Percentiles rank a stretch among this genome's conserved stretches.
Evolutionary conservation across 2,797 vertebrate genomes (phyloP).

Genomic region (Argya squamiceps): DNA sequence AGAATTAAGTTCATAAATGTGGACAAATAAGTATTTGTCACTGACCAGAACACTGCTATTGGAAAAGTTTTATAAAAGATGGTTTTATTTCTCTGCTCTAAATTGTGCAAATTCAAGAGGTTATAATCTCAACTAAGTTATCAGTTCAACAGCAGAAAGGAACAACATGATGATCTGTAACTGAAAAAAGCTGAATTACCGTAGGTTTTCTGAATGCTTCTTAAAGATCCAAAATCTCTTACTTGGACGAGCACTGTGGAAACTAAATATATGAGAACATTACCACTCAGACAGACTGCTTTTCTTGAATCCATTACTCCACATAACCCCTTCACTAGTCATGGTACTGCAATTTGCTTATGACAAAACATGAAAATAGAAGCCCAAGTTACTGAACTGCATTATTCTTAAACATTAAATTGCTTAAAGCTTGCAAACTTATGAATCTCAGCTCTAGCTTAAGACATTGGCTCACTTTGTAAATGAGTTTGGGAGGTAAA

Average conservation of each 20-base stretch:
- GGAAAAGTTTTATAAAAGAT: background rate
- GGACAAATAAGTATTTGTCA: background rate
- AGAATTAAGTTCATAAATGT: background rate
- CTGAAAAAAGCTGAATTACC: constrained; percentile 76
- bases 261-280: constrained; percentile 78
- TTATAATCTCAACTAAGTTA: background rate
- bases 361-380: background rate
- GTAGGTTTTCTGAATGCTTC: constrained; percentile 76
- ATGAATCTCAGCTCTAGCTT: background rate
- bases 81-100: background rate
- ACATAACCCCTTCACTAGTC: background rate
- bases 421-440: background rate
- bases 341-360: background rate
- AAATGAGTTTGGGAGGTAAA: background rate
- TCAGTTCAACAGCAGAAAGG: background rate
- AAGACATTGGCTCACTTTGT: background rate
- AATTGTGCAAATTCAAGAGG: background rate
- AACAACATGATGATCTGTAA: background rate
- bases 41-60: background rate
- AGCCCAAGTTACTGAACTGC: background rate
- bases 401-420: background rate
- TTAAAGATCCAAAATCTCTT: constrained; percentile 85
- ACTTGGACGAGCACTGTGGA: constrained; percentile 88
- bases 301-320: background rate
- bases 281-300: background rate